Percentiles rank a stretch among this genome's conserved stretches.
phyloP scores from a whole-genome alignment of 2,888 invertebrate genomes.

The Falcaria lacertinaria region DNA sequence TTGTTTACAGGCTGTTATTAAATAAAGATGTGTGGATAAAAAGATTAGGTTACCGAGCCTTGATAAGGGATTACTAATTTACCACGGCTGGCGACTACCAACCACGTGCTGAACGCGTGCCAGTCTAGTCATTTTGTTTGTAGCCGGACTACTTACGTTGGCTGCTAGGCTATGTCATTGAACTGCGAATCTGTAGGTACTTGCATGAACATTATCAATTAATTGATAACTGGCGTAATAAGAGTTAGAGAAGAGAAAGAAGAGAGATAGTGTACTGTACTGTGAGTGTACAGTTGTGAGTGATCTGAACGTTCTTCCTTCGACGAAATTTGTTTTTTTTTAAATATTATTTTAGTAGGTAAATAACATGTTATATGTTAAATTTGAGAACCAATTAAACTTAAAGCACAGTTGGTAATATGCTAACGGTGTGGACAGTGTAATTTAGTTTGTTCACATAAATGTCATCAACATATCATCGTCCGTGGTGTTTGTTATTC shows the following conservation, averaged over 20 bases:
- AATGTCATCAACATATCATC: background rate
- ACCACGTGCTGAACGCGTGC: conserved; percentile 22
- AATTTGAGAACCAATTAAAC: too few species aligned
- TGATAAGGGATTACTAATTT: conserved; percentile 35
- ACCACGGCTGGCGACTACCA: conserved; percentile 6
- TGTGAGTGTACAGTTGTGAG: too few species aligned
- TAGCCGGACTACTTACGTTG: background rate
- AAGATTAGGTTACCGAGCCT: conserved; percentile 30
- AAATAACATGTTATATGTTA: too few species aligned
- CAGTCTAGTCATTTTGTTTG: conserved; percentile 1
- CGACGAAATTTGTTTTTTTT: too few species aligned
- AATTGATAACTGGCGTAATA: too few species aligned
- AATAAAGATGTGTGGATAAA: conserved; percentile 15
- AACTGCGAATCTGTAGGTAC: background rate
- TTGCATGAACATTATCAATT: background rate
- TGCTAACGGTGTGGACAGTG: too few species aligned
- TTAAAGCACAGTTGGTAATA: too few species aligned
- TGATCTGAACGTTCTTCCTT: too few species aligned
- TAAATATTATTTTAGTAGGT: too few species aligned
- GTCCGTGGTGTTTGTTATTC: background rate
- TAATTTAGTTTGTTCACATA: background rate
- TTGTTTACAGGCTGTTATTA: conserved; percentile 14
- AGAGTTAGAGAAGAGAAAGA: too few species aligned
- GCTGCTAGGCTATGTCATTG: background rate
- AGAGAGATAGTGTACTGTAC: too few species aligned